Evolutionary conservation across 2,113 vertebrate species (phyloP), one percentile per base, ranked within the genome.

Genomic region (Uria aalge): DNA sequence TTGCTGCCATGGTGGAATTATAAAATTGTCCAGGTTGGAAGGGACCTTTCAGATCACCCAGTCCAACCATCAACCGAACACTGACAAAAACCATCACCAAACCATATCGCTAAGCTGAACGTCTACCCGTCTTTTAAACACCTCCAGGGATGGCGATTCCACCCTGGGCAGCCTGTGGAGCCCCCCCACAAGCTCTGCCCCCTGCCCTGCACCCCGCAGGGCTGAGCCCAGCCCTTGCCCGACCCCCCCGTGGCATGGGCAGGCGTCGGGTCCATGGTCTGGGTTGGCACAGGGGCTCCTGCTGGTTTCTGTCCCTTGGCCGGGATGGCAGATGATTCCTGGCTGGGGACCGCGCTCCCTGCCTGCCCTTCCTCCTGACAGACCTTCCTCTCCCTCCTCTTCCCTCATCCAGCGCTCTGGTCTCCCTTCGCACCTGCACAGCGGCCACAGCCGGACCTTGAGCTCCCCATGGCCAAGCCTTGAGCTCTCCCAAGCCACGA

Each of bases 221-320:
- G 55, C 50, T 59, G 57, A 75, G 68, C 62, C 6, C 3, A 83
- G 50, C 67, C 67, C 36, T 47, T 59, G 29, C 52, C 26, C 2
- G 7, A 53, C 11, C 45, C n/a, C 24, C 48, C 1, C 1, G 0
- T 10, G 32, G 6, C 1, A 0, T 1, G 30, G 48, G 43, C 55
- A 22, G 66, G 36, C 29, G 2, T 41, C 0, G 4, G 30, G 71
- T 59, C 63, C 1, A 0, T 27, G 53, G 10, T 30, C 48, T 30
- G 50, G 14, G n/a, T 11, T 69, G 69, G 41, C 67, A 5, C 7
- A 3, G n/a, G 74, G 63, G 76, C 15, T 81, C 43, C 38, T 32
- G 30, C 9, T 26, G 50, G 22, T 53, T 85, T 71, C 50, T 47
- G n/a, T 22, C 22, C 56, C 67, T 63, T 45, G 45, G 56, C 69